Percentiles rank a stretch among this genome's conserved stretches.
Conservation (phyloP, 2,113 vertebrate species). For the Micromys minutus region DNA sequence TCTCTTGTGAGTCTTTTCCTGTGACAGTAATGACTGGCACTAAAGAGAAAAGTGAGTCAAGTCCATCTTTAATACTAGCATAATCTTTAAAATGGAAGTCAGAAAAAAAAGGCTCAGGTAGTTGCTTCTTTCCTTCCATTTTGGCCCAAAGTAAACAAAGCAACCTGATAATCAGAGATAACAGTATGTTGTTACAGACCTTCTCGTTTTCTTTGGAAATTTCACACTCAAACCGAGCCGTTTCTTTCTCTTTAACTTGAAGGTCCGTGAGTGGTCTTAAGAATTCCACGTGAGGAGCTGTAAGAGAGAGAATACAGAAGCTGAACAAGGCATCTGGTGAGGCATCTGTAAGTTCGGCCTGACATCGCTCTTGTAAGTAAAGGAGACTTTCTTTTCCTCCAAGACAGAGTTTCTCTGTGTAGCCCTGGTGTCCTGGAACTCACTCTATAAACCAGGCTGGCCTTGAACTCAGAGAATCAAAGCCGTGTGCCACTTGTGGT, state of each 20-base stretch:
- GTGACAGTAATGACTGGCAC: neutral
- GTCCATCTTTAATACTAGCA: neutral
- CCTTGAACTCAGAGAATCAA: neutral
- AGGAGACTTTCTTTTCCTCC: neutral
- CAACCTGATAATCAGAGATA: neutral
- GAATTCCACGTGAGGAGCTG: conserved; percentile 96
- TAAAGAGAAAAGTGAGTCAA: conserved; percentile 2
- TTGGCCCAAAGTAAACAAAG: conserved; percentile 48
- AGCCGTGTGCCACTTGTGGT: neutral
- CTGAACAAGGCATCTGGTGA: no score
- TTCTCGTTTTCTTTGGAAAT: conserved; percentile 94
- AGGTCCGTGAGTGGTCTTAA: conserved; percentile 95
- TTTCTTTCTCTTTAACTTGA: conserved; percentile 95
- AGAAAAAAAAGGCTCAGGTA: neutral
- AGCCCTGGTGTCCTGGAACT: neutral
- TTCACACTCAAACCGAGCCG: conserved; percentile 97
- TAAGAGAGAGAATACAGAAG: conserved; percentile 68
- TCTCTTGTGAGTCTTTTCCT: conserved; percentile 38
- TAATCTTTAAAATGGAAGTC: conserved; percentile 35
- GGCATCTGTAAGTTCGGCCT: neutral
- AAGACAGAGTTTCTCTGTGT: neutral
- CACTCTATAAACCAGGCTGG: neutral
- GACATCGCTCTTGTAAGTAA: neutral
- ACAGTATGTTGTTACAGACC: conserved; percentile 81
- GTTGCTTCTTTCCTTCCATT: neutral